Evolutionary conservation across 1,140 invertebrate species (phyloP), one percentile per base, ranked within the genome.

Genomic region (Schlechtendalia chinensis): DNA sequence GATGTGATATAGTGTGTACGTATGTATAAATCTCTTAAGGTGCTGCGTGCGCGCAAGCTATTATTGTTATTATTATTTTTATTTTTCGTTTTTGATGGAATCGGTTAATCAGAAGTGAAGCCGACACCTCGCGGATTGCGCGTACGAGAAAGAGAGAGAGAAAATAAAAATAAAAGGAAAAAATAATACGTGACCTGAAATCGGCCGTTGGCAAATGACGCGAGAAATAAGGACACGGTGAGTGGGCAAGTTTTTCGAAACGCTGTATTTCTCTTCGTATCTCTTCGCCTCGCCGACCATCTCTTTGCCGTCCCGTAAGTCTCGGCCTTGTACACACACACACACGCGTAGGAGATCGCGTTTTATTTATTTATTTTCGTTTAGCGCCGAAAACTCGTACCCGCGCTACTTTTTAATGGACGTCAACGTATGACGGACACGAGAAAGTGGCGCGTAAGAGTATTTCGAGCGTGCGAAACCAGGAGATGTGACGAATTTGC

Each of bases 111-210:
- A 61, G 74, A 75, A 29, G 54, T n/a, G 27, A 11, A 6, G 54
- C 10, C 54, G 72, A 58, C 54, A 75, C 53, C 53, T 59, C 53
- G n/a, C 19, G 58, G 50, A 24, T 39, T 74, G 27, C 54, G 12
- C 1, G n/a, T 1, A 12, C 5, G 65, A 69, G 45, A 45, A n/a
- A 16, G n/a, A 1, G 65, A 1, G 56, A 59, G 11, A 53, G n/a
- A n/a, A n/a, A n/a, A n/a, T n/a, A n/a, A n/a, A n/a, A n/a, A n/a
- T n/a, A n/a, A n/a, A n/a, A n/a, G n/a, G n/a, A n/a, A n/a, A 72
- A 72, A 72, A 47, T 61, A 79, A 79, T 79, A 79, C 75, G 75
- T 79, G 75, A 79, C 75, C 32, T 63, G 75, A 79, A 79, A 79
- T 79, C 75, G 39, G 75, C 16, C 27, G 58, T 61, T 47, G 58